phyloP scores from a whole-genome alignment of 2,888 invertebrate genomes.

The Sicus ferrugineus region DNA sequence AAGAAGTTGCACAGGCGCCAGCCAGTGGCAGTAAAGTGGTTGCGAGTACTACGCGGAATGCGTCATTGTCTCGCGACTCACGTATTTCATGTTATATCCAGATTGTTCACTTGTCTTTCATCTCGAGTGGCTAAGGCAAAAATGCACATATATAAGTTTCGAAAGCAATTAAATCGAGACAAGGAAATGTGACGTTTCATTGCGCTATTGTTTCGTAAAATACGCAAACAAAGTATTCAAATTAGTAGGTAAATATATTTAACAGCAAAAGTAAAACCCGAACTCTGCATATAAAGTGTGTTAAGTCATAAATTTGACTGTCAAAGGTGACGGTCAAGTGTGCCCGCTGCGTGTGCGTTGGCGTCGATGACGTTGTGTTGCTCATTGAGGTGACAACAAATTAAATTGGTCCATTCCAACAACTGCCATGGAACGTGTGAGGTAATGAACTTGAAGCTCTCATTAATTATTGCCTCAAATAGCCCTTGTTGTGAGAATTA shows the following conservation, averaged over 20 bases:
- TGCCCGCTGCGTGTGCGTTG: background rate
- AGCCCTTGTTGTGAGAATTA: background rate
- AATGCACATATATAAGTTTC: background rate
- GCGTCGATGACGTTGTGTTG: background rate
- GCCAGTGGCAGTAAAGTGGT: background rate
- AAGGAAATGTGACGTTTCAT: too few relatives aligned
- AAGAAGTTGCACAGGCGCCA: background rate
- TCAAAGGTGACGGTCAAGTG: background rate
- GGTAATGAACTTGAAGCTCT: conserved; percentile 33
- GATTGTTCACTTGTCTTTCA: background rate
- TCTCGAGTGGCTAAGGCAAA: background rate
- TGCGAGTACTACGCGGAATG: background rate
- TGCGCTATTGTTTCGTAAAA: background rate
- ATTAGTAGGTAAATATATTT: background rate
- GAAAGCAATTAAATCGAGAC: too few relatives aligned
- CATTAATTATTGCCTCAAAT: background rate
- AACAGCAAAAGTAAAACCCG: too few relatives aligned
- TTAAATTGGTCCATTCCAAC: conserved; percentile 12
- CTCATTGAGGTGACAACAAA: background rate
- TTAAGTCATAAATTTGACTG: background rate
- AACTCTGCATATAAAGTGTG: conserved; percentile 14
- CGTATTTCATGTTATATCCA: background rate
- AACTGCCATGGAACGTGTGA: conserved; percentile 13
- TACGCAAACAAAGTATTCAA: background rate
- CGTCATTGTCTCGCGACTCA: background rate